phyloP scores from a whole-genome alignment of 2,113 vertebrate genomes.

The Ascaphus truei region DNA sequence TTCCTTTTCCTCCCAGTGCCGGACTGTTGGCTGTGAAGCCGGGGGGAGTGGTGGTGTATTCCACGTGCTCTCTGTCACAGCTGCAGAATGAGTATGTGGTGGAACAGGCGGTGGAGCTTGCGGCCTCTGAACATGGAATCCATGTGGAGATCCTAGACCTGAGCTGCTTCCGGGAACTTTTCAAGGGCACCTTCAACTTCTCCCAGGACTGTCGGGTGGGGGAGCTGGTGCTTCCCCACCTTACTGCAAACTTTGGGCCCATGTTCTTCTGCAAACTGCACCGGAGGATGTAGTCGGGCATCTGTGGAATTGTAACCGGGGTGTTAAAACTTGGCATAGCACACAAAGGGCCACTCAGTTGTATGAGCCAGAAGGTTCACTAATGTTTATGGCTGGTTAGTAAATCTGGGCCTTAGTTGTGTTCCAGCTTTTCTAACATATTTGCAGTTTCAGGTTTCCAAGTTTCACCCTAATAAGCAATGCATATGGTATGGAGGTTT shows the following conservation, averaged over 20 bases:
- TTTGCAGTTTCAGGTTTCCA: no score
- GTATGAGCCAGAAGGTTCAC: no score
- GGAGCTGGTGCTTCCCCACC: slow-evolving; percentile 85
- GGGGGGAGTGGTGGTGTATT: slow-evolving; percentile 80
- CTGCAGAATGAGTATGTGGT: slow-evolving; percentile 87
- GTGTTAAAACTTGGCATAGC: no score
- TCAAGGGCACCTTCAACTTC: slow-evolving; percentile 81
- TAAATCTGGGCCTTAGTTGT: not conserved
- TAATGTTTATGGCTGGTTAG: no score
- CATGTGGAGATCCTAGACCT: slow-evolving; percentile 64
- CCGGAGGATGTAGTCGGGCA: slow-evolving; percentile 62
- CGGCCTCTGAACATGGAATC: slow-evolving; percentile 67
- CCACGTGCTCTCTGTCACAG: slow-evolving; percentile 86
- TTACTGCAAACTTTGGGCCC: slow-evolving; percentile 90
- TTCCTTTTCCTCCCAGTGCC: slow-evolving; percentile 61
- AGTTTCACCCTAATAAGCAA: no score
- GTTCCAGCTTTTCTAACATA: no score
- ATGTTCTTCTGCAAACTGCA: slow-evolving; percentile 87
- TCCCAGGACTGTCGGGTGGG: slow-evolving; percentile 68
- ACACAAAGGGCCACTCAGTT: no score
- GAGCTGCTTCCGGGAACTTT: slow-evolving; percentile 61
- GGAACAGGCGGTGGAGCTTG: slow-evolving; percentile 66
- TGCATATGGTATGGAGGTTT: no score
- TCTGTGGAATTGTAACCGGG: no score
- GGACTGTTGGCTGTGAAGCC: slow-evolving; percentile 74